Conservation (phyloP, 2,113 vertebrate genomes). For the Redunca redunca region DNA sequence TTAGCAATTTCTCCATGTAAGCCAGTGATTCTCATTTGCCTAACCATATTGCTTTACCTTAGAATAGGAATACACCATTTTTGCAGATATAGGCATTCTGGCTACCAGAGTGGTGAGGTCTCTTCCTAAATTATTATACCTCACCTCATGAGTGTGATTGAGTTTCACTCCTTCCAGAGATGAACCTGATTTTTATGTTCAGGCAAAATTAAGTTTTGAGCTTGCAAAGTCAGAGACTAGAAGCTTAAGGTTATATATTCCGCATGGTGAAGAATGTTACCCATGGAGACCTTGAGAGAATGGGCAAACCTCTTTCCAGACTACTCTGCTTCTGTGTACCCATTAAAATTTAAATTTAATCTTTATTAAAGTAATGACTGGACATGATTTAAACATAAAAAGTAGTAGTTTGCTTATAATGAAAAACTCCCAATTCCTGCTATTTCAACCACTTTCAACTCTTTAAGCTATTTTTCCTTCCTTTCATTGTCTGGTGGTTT, state of each 20-base stretch:
- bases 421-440: neutral
- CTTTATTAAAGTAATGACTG: conserved; percentile 17
- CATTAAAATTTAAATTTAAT: conserved; percentile 12
- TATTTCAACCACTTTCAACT: neutral
- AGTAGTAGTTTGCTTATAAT: neutral
- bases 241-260: neutral
- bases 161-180: neutral
- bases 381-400: conserved; percentile 34
- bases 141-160: neutral
- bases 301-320: neutral
- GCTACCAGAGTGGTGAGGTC: neutral
- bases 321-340: neutral
- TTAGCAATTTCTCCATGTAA: neutral
- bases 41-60: neutral
- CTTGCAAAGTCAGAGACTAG: neutral
- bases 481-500: neutral
- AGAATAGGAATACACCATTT: neutral
- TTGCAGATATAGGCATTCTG: neutral
- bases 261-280: neutral
- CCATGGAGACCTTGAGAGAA: neutral
- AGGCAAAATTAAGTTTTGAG: neutral
- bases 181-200: neutral
- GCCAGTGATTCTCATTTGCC: neutral
- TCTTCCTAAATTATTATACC: neutral
- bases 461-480: neutral